phyloP scores from a whole-genome alignment of 2,797 vertebrate species.

The Silurus lanzhouensis region DNA sequence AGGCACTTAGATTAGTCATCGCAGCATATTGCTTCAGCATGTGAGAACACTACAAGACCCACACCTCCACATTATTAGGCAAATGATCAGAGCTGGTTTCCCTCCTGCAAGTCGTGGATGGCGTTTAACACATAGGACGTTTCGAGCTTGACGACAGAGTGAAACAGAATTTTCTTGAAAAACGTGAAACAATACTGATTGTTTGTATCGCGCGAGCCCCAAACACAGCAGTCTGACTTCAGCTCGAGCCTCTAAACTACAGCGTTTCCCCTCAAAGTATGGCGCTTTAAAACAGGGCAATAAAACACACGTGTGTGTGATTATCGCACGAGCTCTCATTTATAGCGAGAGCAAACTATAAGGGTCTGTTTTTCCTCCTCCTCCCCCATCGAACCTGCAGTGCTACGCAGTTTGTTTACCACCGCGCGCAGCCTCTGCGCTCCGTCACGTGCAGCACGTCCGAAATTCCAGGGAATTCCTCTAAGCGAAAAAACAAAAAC shows the following conservation, averaged over 20 bases:
- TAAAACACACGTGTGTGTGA: conserved; percentile 1
- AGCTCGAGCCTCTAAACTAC: not conserved
- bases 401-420: conserved; percentile 51
- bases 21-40: conserved; percentile 42
- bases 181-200: too few species aligned
- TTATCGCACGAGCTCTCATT: too few species aligned
- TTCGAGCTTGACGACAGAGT: not conserved
- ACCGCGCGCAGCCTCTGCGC: conserved; percentile 20
- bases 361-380: not conserved
- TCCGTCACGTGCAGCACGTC: conserved; percentile 46
- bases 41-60: conserved; percentile 16
- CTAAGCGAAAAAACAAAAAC: conserved; percentile 29
- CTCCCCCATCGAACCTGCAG: not conserved
- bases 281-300: not conserved
- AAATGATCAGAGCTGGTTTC: conserved; percentile 31
- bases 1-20: conserved; percentile 31
- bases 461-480: conserved; percentile 50
- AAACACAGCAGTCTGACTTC: conserved; percentile 7
- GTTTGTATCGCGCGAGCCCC: not conserved
- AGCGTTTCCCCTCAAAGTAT: conserved; percentile 11
- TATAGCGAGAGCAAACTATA: conserved; percentile 7
- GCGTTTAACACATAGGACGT: not conserved
- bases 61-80: conserved; percentile 20
- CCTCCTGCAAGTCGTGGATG: not conserved
- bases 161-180: not conserved